These are phyloP conservation scores for Semnornis frantzii DNA, from an alignment of 2,113 vertebrate genomes.

Conservation along the genomic window DNA sequence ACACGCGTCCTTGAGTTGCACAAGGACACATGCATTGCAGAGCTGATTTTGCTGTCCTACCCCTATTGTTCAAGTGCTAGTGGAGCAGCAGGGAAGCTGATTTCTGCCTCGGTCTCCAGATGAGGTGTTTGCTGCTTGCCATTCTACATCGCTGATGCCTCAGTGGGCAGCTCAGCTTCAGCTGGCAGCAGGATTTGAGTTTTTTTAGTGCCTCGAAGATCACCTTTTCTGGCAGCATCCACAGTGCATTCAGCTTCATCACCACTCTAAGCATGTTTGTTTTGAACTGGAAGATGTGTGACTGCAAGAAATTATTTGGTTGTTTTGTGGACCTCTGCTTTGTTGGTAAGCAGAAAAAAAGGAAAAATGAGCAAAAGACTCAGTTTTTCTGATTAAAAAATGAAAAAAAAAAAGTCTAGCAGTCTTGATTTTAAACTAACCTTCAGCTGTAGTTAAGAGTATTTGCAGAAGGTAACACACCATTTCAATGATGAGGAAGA, in stretches of 20 bases:
- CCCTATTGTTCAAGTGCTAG: background rate
- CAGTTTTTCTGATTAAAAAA: background rate
- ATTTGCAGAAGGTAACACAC: background rate
- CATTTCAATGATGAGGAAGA: background rate
- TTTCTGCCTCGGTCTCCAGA: background rate
- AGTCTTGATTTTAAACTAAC: background rate
- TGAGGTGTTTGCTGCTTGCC: background rate
- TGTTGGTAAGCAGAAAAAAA: background rate
- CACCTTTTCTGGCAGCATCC: background rate
- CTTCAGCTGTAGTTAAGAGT: background rate
- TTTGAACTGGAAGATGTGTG: background rate
- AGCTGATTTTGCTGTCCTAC: background rate
- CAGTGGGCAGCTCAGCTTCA: background rate
- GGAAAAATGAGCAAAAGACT: background rate
- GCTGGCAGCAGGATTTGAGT: background rate
- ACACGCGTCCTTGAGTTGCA: rapidly evolving
- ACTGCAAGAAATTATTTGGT: background rate
- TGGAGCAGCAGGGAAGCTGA: rapidly evolving
- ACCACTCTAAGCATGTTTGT: background rate
- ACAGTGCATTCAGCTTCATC: background rate
- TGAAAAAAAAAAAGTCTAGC: background rate
- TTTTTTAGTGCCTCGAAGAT: background rate
- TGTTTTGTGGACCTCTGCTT: background rate
- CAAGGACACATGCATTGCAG: background rate
- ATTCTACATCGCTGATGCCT: background rate